Percentiles rank a stretch among this genome's conserved stretches.
Conservation (phyloP, 2,888 invertebrate species). For the Spilarctia lutea region DNA sequence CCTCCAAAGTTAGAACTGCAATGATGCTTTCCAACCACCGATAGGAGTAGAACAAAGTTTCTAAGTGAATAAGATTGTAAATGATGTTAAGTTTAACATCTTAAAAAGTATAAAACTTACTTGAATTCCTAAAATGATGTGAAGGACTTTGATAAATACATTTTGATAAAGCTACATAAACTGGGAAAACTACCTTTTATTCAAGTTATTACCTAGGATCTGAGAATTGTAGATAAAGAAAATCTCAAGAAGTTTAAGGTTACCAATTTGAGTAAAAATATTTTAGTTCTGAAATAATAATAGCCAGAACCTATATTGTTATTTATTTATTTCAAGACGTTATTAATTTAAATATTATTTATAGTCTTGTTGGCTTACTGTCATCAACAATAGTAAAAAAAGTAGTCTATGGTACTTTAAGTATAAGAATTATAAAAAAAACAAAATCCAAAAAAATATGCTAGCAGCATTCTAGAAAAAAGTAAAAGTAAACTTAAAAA, state of each 20-base stretch:
- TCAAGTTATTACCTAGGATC: not conserved
- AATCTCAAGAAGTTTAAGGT: not conserved
- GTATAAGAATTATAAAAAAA: not conserved
- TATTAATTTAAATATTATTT: too few species aligned
- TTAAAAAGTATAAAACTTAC: not conserved
- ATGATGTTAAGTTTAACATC: not conserved
- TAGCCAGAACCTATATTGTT: not conserved
- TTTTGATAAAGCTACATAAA: not conserved
- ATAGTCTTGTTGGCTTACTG: too few species aligned
- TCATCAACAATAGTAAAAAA: too few species aligned
- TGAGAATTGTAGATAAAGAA: not conserved
- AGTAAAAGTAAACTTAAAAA: not conserved
- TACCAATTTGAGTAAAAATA: not conserved
- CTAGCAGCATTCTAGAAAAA: not conserved
- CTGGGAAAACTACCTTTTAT: not conserved
- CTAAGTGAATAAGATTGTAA: not conserved
- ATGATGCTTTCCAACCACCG: too few species aligned
- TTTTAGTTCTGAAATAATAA: not conserved
- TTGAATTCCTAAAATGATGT: not conserved
- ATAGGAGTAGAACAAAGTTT: not conserved
- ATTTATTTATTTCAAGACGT: too few species aligned
- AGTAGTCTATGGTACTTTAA: not conserved
- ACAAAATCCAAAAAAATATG: not conserved
- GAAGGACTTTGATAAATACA: not conserved
- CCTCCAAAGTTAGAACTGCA: too few species aligned